phyloP scores from a whole-genome alignment of 2,888 invertebrate species.

The Ectemnius lituratus region DNA sequence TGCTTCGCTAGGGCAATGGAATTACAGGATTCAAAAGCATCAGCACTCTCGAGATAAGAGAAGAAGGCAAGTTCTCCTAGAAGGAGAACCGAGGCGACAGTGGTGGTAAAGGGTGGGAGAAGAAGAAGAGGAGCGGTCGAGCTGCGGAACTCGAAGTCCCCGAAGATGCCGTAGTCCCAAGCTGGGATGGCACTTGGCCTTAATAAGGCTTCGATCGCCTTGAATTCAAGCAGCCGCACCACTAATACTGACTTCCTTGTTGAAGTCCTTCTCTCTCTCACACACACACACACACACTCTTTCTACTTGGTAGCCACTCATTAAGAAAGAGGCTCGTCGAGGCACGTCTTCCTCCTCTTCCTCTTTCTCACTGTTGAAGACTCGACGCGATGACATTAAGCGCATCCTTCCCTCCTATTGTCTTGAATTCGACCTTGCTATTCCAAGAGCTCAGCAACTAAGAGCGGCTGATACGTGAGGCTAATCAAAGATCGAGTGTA shows the following conservation, averaged over 20 bases:
- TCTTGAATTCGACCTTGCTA: slow-evolving; percentile 35
- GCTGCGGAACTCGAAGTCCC: not conserved
- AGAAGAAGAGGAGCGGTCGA: not conserved
- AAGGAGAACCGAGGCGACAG: not conserved
- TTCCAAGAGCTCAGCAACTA: too few relatives aligned
- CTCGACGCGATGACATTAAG: not conserved
- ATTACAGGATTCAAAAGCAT: too few relatives aligned
- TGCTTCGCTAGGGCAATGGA: too few relatives aligned
- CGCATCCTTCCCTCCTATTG: slow-evolving; percentile 39
- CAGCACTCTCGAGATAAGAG: not conserved
- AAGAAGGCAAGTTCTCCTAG: not conserved
- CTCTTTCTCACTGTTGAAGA: too few relatives aligned
- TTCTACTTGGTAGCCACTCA: slow-evolving; percentile 13
- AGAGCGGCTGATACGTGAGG: slow-evolving; percentile 23
- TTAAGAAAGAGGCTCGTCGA: not conserved
- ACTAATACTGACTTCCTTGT: slow-evolving; percentile 22
- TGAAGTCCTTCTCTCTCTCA: too few relatives aligned
- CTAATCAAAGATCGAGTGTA: slow-evolving; percentile 11
- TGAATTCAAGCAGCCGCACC: slow-evolving; percentile 51
- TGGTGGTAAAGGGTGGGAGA: not conserved
- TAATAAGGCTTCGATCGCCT: slow-evolving; percentile 72
- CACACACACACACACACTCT: not conserved
- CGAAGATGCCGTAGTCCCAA: slow-evolving; percentile 31
- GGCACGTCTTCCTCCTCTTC: slow-evolving; percentile 22
- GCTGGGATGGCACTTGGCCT: slow-evolving; percentile 71